phyloP scores from a whole-genome alignment of 2,113 vertebrate species.

The Thermophis baileyi region DNA sequence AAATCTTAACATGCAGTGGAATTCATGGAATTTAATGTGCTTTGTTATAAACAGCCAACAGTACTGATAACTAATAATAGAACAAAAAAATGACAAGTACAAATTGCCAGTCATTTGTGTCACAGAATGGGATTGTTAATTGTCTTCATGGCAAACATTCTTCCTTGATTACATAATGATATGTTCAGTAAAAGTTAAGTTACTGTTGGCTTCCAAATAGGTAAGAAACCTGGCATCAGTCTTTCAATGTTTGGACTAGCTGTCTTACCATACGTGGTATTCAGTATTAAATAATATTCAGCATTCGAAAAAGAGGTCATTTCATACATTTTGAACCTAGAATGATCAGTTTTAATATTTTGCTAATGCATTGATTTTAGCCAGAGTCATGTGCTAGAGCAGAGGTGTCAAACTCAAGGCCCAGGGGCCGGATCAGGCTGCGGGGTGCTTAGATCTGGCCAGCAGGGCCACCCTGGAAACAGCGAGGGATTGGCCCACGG shows the following conservation, averaged over 20 bases:
- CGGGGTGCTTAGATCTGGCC: too few species aligned
- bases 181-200: neutral
- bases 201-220: too few species aligned
- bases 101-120: neutral
- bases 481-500: too few species aligned
- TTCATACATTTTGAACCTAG: neutral
- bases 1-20: neutral
- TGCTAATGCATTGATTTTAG: neutral
- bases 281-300: neutral
- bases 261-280: conserved; percentile 2
- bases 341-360: neutral
- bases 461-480: too few species aligned
- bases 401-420: too few species aligned
- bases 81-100: neutral
- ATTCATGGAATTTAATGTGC: neutral
- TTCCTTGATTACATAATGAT: neutral
- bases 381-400: neutral
- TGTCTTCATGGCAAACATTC: neutral
- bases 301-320: neutral
- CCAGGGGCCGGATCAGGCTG: too few species aligned
- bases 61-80: neutral
- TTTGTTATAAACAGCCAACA: neutral
- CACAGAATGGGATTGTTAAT: neutral
- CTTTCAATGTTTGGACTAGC: neutral
- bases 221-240: neutral